These are phyloP conservation scores for Bombylius major DNA, from an alignment of 2,888 invertebrate species.

Conservation along the genomic window DNA sequence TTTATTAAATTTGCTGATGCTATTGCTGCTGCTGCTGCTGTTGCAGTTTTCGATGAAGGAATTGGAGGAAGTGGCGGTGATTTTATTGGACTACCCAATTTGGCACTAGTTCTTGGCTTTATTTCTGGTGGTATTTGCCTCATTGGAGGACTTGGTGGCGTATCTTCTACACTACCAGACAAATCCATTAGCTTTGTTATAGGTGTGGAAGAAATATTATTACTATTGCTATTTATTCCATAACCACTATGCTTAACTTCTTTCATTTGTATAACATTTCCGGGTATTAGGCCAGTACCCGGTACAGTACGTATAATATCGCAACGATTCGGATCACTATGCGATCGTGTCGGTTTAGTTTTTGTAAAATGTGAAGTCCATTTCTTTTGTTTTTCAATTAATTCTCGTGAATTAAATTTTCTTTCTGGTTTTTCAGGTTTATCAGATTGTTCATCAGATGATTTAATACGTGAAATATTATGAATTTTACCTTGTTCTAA, in stretches of 20 bases:
- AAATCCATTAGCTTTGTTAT: constrained; percentile 16
- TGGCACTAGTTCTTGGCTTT: constrained; percentile 29
- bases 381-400: constrained; percentile 82
- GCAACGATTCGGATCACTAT: constrained; percentile 49
- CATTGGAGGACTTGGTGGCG: constrained; percentile 31
- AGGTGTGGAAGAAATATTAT: constrained; percentile 1
- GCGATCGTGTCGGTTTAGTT: constrained; percentile 48
- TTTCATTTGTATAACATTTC: constrained; percentile 29
- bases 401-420: constrained; percentile 68
- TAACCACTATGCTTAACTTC: constrained; percentile 15
- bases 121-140: constrained; percentile 34
- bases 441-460: constrained; percentile 38
- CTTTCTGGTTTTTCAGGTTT: constrained; percentile 77
- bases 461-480: constrained; percentile 45
- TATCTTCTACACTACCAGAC: constrained; percentile 15
- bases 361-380: constrained; percentile 87
- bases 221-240: constrained; percentile 1
- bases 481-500: constrained; percentile 28
- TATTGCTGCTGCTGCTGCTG: neutral
- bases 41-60: constrained; percentile 29
- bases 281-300: constrained; percentile 40
- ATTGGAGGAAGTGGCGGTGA: constrained; percentile 34
- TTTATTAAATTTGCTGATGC: neutral
- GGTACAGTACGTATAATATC: constrained; percentile 39
- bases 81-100: constrained; percentile 32